These are phyloP conservation scores for Crotophaga sulcirostris DNA, from an alignment of 2,113 vertebrate species.

Conservation along the genomic window DNA sequence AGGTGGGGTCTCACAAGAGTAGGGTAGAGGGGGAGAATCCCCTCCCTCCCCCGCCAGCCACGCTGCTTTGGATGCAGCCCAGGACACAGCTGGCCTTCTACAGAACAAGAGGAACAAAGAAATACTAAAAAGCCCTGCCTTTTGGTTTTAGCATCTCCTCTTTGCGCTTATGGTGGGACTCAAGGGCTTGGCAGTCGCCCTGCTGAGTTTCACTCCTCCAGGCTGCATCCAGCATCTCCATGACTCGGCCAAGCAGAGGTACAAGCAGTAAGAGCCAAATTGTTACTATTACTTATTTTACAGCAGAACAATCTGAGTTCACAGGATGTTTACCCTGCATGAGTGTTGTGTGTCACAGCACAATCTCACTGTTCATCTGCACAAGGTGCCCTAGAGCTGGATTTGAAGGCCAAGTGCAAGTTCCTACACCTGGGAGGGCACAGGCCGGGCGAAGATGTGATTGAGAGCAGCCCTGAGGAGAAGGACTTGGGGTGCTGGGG, in stretches of 20 bases:
- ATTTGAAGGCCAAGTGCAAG: not conserved
- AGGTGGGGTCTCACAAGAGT: too few relatives aligned
- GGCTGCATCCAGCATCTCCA: not conserved
- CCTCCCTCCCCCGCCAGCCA: too few relatives aligned
- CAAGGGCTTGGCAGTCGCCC: rapidly evolving
- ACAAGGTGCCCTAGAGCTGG: slow-evolving; percentile 23
- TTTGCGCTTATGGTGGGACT: rapidly evolving
- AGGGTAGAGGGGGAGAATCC: too few relatives aligned
- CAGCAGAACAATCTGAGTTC: not conserved
- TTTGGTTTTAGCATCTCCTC: not conserved
- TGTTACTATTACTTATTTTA: not conserved
- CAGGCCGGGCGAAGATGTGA: too few relatives aligned
- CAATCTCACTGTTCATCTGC: not conserved
- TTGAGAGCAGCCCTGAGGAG: too few relatives aligned
- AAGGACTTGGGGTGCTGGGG: too few relatives aligned
- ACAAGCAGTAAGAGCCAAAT: not conserved
- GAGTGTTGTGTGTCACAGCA: not conserved
- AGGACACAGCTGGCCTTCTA: too few relatives aligned
- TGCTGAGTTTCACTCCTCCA: not conserved
- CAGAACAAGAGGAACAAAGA: too few relatives aligned
- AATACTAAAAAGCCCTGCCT: not conserved
- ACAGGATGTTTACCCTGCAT: not conserved
- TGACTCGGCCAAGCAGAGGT: rapidly evolving
- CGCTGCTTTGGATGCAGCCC: too few relatives aligned
- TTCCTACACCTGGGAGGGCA: too few relatives aligned